These are phyloP conservation scores for Eulemur coronatus DNA, from an alignment of 2,797 vertebrate species.

Conservation along the genomic window DNA sequence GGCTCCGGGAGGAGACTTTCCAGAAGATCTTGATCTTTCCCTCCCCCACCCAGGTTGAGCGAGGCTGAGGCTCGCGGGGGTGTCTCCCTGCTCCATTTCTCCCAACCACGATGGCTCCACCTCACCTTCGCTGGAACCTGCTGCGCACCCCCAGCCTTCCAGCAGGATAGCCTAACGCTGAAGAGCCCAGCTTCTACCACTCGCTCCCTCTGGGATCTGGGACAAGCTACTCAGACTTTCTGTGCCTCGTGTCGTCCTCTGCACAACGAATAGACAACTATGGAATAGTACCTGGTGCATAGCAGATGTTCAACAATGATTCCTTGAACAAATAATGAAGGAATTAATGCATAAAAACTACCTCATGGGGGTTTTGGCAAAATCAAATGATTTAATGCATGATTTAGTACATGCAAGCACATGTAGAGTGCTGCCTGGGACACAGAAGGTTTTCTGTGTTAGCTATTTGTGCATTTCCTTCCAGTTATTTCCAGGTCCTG, in stretches of 20 bases:
- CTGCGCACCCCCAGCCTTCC: not conserved
- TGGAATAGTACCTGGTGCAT: not conserved
- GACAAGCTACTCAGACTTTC: not conserved
- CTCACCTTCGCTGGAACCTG: not conserved
- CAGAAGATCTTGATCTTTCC: not conserved
- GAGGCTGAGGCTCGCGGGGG: not conserved
- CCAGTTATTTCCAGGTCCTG: not conserved
- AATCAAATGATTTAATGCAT: not conserved
- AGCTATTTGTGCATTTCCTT: not conserved
- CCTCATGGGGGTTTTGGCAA: not conserved
- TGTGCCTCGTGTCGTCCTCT: not conserved
- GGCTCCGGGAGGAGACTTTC: not conserved
- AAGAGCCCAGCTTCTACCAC: not conserved
- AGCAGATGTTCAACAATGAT: not conserved
- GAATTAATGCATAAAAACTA: not conserved
- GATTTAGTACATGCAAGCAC: not conserved
- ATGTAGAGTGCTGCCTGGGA: not conserved
- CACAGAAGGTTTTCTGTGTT: not conserved
- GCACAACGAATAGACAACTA: not conserved
- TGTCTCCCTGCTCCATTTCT: slow-evolving; percentile 10
- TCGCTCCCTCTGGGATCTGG: not conserved
- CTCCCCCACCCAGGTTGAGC: not conserved
- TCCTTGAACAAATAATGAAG: not conserved
- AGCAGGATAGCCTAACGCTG: not conserved
- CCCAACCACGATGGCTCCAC: not conserved